Conservation (phyloP, 2,113 vertebrate genomes). For the Calypte anna region DNA sequence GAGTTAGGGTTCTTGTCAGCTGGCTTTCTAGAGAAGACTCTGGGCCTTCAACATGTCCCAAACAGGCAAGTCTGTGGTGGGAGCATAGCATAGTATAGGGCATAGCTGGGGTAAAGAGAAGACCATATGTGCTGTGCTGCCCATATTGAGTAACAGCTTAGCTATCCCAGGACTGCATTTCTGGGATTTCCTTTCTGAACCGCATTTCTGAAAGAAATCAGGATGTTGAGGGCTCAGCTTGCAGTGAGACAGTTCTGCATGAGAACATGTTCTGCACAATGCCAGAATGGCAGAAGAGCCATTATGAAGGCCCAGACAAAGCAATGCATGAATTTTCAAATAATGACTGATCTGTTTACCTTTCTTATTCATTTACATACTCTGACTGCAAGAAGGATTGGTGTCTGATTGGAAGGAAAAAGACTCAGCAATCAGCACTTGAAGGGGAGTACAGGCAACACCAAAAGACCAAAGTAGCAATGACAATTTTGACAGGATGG, state of each 20-base stretch:
- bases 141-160: background rate
- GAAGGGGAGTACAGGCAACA: background rate
- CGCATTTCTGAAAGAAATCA: background rate
- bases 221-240: background rate
- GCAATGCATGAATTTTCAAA: background rate
- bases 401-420: background rate
- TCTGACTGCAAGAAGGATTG: background rate
- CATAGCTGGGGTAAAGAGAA: background rate
- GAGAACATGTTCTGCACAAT: background rate
- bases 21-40: background rate
- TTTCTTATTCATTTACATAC: background rate
- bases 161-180: background rate
- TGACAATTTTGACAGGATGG: background rate
- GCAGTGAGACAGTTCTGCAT: background rate
- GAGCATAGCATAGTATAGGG: accelerated
- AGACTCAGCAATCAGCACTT: background rate
- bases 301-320: background rate
- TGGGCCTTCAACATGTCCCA: background rate
- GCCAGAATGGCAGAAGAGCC: background rate
- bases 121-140: background rate
- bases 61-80: background rate
- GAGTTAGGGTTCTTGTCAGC: background rate
- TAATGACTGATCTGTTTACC: background rate
- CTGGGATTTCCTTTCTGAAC: background rate
- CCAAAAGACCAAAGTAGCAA: background rate